These are phyloP conservation scores for Aurelia sp. DNA, from an alignment of 30 jellyfish, hydroid and myxozoan genomes.

Conservation along the genomic window DNA sequence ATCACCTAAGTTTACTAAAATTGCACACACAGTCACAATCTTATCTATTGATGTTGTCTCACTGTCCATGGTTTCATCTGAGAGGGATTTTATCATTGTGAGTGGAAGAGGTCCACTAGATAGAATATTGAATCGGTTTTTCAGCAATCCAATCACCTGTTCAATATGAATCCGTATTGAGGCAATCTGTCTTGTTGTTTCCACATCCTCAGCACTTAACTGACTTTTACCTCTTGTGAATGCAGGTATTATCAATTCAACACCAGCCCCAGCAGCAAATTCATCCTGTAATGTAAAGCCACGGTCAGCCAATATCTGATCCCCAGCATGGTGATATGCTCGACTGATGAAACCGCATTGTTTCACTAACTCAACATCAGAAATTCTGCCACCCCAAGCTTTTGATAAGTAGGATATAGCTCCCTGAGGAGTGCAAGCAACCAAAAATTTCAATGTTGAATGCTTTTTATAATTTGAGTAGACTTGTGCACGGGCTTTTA, in stretches of 20 bases:
- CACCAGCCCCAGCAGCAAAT: conserved; percentile 21
- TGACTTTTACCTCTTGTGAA: conserved; percentile 5
- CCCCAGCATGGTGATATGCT: not conserved
- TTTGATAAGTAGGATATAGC: too few relatives aligned
- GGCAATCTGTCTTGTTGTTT: conserved; percentile 17
- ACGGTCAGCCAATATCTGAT: conserved; percentile 11
- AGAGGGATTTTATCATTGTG: not conserved
- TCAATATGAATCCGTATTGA: conserved; percentile 6
- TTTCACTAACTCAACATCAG: too few relatives aligned
- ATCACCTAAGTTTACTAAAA: not conserved
- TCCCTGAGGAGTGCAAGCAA: too few relatives aligned
- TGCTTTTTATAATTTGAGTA: too few relatives aligned
- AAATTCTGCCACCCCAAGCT: too few relatives aligned
- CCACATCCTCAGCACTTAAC: conserved; percentile 3
- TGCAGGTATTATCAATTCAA: not conserved
- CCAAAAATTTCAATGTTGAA: too few relatives aligned
- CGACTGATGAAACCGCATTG: not conserved
- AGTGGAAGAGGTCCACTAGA: not conserved
- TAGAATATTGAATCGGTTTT: not conserved
- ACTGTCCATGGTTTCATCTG: not conserved
- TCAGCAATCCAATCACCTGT: not conserved
- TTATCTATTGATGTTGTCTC: not conserved
- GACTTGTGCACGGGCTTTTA: too few relatives aligned
- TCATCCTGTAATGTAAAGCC: conserved; percentile 14
- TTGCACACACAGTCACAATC: conserved; percentile 2